These are phyloP conservation scores for Phoeniculus purpureus DNA, from an alignment of 2,797 vertebrate species.

Conservation along the genomic window DNA sequence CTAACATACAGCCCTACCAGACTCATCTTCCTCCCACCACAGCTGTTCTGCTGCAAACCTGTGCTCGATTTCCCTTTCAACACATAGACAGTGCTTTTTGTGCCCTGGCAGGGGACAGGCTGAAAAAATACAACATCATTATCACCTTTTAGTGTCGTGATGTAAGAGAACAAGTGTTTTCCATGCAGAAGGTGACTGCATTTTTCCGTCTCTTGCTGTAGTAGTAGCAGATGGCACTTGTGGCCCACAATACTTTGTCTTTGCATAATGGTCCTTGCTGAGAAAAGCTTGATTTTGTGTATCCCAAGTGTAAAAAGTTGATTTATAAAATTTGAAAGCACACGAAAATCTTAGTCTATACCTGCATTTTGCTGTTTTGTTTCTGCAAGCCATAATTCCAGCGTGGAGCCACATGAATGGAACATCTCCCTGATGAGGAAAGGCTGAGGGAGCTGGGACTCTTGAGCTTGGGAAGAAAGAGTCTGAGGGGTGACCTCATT, in stretches of 20 bases:
- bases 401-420: too few species aligned
- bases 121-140: neutral
- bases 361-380: neutral
- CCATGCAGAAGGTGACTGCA: neutral
- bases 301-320: neutral
- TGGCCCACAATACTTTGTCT: neutral
- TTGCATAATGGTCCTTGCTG: neutral
- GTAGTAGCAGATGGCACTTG: slow-evolving; percentile 1
- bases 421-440: too few species aligned
- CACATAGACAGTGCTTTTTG: neutral
- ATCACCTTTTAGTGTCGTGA: neutral
- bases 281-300: neutral
- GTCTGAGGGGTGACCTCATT: too few species aligned
- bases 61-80: neutral
- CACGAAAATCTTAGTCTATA: neutral
- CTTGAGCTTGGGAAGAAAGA: too few species aligned
- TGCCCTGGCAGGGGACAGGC: neutral
- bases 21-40: neutral
- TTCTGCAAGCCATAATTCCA: too few species aligned
- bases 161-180: neutral
- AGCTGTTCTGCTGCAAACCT: neutral
- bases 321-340: neutral
- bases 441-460: too few species aligned
- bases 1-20: neutral
- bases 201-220: neutral